Evolutionary conservation across 2,797 vertebrate species (phyloP).

Genomic region (Brachyalestes nurse): DNA sequence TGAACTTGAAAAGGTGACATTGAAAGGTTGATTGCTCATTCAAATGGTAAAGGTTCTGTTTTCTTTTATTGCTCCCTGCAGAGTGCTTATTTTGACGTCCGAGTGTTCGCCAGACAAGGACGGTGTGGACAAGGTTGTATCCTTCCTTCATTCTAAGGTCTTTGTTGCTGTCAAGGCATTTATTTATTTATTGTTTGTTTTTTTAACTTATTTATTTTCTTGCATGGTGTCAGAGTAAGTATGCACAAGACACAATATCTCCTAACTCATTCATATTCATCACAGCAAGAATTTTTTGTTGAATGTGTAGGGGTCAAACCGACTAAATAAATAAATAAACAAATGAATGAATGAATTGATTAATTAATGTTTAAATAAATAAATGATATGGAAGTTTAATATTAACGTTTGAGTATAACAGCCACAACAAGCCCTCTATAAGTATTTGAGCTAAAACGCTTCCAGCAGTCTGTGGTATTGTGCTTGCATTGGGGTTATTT

Average conservation of each 20-base stretch:
- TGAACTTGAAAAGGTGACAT: no score
- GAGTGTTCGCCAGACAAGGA: constrained; percentile 11
- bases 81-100: background rate
- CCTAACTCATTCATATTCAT: constrained; percentile 29
- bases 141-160: background rate
- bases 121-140: background rate
- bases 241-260: background rate
- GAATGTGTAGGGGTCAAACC: background rate
- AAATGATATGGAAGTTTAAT: background rate
- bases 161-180: constrained; percentile 3
- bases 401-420: background rate
- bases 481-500: background rate
- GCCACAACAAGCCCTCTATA: background rate
- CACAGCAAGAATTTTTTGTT: background rate
- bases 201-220: background rate
- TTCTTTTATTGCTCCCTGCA: background rate
- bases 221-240: background rate
- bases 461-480: background rate
- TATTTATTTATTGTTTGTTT: background rate
- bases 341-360: no score
- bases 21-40: no score
- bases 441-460: background rate
- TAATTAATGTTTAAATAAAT: background rate
- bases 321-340: no score
- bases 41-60: no score